Base-by-base conservation (phyloP, 1,140 invertebrate species). In the Aphelinus certus region DNA sequence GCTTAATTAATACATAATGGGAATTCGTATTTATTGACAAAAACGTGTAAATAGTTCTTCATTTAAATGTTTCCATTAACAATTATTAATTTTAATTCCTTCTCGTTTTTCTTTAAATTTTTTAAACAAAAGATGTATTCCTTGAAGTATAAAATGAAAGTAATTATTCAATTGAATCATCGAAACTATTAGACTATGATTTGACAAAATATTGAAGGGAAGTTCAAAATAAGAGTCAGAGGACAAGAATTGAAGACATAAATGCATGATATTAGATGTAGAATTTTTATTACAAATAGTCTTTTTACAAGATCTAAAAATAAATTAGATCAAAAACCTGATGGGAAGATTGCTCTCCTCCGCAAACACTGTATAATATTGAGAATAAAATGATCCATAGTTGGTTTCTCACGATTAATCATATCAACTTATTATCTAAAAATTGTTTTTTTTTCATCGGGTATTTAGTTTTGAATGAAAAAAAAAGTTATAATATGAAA, bases 251-350 rank as follows among this genome's bases (percentile, higher is more conserved):
- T 26, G 26, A 26, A 26, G 26, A 26, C 26, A 26, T 26, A 57
- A 68, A 60, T 70, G 3, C 7, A 51, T 48, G 4, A 42, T 49
- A 9, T 49, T 26, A 42, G 42, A 51, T 62, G 48, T 43, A 71
- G 10, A 71, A 49, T 7, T 61, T 66, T 73, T 67, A 68, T 68
- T 73, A 73, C 26, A 73, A 73, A 66, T 51, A 58, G 51, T 71
- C 49, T 68, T 73, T 73, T 66, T 73, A 60, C 26, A 66, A 43
- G 42, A 73, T 65, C 57, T 61, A 9, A 55, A 61, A 67, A 61
- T 62, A 68, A 73, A 53, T 67, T 62, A 62, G 6, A 73, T 51
- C 63, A 26, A 62, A 53, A 68, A 58, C 49, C 9, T 55, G 56
- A 63, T 42, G 58, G 7, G 46, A 9, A 71, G 55, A 57, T 2